A percentile compares a stretch with the other conserved stretches of the same genome.
These are phyloP conservation scores for Allygus modestus DNA, from an alignment of 2,888 invertebrate species.

Conservation along the genomic window DNA sequence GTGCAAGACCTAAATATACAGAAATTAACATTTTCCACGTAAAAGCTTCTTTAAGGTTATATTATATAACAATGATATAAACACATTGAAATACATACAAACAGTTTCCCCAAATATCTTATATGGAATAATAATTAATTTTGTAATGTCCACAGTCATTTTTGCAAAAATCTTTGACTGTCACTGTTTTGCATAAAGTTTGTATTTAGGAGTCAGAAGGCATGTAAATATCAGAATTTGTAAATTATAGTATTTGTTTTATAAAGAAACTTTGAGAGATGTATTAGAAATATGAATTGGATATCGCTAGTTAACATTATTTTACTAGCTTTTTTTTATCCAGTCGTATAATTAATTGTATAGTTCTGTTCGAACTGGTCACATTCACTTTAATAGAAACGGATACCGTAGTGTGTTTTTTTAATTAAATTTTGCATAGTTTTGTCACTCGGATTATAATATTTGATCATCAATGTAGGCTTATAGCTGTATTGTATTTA, in stretches of 20 bases:
- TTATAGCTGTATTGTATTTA: background rate
- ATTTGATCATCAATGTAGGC: background rate
- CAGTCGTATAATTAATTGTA: background rate
- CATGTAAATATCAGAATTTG: background rate
- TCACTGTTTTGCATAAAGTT: too few relatives aligned
- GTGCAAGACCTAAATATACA: too few relatives aligned
- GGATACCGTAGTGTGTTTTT: background rate
- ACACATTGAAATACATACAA: too few relatives aligned
- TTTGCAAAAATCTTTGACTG: too few relatives aligned
- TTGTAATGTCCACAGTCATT: too few relatives aligned
- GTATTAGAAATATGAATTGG: background rate
- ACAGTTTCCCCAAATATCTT: too few relatives aligned
- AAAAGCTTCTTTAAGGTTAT: too few relatives aligned
- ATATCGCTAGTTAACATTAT: background rate
- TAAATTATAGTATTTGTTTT: background rate
- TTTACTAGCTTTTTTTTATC: conserved; percentile 1
- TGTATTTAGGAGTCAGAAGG: background rate
- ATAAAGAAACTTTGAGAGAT: background rate
- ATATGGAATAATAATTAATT: too few relatives aligned
- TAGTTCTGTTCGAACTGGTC: background rate
- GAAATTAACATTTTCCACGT: too few relatives aligned
- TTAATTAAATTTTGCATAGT: background rate
- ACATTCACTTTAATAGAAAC: background rate
- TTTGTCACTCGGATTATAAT: background rate
- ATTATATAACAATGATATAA: too few relatives aligned